Evolutionary conservation across 2,113 vertebrate species (phyloP).

Genomic region (Prionailurus viverrinus): DNA sequence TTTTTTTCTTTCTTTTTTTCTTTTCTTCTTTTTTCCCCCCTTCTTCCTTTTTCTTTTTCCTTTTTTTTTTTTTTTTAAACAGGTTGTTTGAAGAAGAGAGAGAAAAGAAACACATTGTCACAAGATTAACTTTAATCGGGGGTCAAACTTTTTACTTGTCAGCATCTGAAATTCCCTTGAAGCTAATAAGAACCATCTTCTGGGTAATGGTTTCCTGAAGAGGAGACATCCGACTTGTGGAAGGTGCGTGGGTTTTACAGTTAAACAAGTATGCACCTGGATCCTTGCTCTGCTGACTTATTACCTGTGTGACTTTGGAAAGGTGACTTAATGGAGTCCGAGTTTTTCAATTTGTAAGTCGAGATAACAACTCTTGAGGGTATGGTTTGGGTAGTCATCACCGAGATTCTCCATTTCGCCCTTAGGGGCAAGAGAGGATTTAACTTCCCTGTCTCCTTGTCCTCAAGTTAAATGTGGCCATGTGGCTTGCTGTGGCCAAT

Average conservation of each 20-base stretch:
- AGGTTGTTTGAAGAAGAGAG: neutral
- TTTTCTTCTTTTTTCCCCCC: too few species aligned
- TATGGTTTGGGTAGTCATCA: neutral
- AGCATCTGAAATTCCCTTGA: neutral
- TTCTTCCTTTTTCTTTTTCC: fast-evolving
- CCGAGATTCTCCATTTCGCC: neutral
- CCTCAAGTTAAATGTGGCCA: neutral
- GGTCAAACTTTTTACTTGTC: neutral
- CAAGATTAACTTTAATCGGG: neutral
- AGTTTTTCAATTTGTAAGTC: neutral
- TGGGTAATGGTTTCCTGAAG: neutral
- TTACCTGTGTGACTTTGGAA: neutral
- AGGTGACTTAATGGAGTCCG: neutral
- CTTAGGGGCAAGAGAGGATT: neutral
- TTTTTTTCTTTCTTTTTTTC: neutral
- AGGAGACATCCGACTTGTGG: neutral
- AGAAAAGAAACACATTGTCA: conserved; percentile 24
- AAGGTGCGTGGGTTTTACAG: neutral
- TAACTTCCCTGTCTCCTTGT: neutral
- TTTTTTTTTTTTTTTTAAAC: neutral
- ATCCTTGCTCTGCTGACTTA: neutral
- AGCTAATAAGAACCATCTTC: neutral
- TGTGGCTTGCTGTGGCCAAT: neutral
- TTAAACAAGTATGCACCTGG: too few species aligned
- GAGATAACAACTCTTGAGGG: neutral